These are phyloP conservation scores for Montipora cactus DNA, from an alignment of 64 coral and sea anemone species.

Conservation along the genomic window DNA sequence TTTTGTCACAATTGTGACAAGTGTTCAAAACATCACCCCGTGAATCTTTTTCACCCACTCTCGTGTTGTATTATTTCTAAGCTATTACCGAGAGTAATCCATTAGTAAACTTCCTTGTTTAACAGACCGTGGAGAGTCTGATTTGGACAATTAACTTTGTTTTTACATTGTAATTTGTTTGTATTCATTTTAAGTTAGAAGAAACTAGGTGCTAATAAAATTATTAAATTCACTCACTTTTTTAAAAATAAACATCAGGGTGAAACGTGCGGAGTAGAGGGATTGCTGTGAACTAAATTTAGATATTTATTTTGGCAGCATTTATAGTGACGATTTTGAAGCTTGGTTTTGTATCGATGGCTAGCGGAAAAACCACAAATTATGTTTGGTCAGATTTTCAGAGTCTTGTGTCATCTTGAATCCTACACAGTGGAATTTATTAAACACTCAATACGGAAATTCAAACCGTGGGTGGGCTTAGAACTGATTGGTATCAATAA, in stretches of 20 bases:
- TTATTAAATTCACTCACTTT: too few relatives aligned
- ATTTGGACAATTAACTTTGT: constrained; percentile 15
- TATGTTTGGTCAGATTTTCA: too few relatives aligned
- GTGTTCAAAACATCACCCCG: background rate
- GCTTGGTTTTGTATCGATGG: too few relatives aligned
- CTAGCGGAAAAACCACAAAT: too few relatives aligned
- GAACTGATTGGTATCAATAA: too few relatives aligned
- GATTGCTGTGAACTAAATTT: background rate
- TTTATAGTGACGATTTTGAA: too few relatives aligned
- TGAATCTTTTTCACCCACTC: background rate
- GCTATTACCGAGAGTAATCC: background rate
- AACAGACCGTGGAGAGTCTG: background rate
- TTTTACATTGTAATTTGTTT: background rate
- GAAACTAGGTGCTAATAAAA: background rate
- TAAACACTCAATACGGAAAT: too few relatives aligned
- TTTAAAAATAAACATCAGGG: too few relatives aligned
- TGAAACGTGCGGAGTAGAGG: too few relatives aligned
- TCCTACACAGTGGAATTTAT: too few relatives aligned
- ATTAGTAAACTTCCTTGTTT: background rate
- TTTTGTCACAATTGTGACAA: background rate
- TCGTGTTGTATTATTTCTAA: background rate
- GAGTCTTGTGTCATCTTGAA: too few relatives aligned
- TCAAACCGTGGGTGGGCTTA: too few relatives aligned
- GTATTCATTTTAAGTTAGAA: background rate
- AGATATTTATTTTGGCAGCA: background rate